Evolutionary conservation across 2,797 vertebrate species (phyloP).

Genomic region (Psittacula derbiana): DNA sequence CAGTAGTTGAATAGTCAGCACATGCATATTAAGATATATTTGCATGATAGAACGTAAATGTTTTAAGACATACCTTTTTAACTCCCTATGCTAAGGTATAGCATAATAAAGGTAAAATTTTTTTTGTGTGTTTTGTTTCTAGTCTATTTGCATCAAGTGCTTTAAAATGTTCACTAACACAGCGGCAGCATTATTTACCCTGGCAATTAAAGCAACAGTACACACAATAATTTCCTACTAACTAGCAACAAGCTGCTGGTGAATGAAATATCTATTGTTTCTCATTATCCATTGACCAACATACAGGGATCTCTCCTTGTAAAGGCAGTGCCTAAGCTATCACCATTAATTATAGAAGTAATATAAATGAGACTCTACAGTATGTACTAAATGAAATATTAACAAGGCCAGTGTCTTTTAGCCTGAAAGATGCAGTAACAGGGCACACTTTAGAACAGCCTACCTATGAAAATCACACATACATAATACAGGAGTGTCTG

Average conservation of each 20-base stretch:
- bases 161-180: constrained; percentile 89
- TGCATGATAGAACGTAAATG: constrained; percentile 80
- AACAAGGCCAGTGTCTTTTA: constrained; percentile 78
- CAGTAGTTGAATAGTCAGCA: constrained; percentile 83
- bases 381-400: constrained; percentile 85
- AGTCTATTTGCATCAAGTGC: constrained; percentile 85
- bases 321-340: constrained; percentile 83
- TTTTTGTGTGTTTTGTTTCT: constrained; percentile 74
- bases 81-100: constrained; percentile 82
- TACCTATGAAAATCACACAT: constrained; percentile 65
- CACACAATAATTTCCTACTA: constrained; percentile 83
- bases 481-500: constrained; percentile 51
- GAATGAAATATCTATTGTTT: constrained; percentile 88
- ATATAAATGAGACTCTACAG: constrained; percentile 84
- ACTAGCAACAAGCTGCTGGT: constrained; percentile 88
- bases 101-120: constrained; percentile 77
- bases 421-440: constrained; percentile 74
- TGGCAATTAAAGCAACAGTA: constrained; percentile 90
- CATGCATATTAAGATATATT: constrained; percentile 91
- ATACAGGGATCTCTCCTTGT: constrained; percentile 81
- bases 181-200: constrained; percentile 82
- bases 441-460: constrained; percentile 64
- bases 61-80: constrained; percentile 74
- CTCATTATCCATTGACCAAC: constrained; percentile 83
- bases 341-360: constrained; percentile 88